Evolutionary conservation across 2,797 vertebrate species (phyloP).

Genomic region (Cossypha niveicapilla): DNA sequence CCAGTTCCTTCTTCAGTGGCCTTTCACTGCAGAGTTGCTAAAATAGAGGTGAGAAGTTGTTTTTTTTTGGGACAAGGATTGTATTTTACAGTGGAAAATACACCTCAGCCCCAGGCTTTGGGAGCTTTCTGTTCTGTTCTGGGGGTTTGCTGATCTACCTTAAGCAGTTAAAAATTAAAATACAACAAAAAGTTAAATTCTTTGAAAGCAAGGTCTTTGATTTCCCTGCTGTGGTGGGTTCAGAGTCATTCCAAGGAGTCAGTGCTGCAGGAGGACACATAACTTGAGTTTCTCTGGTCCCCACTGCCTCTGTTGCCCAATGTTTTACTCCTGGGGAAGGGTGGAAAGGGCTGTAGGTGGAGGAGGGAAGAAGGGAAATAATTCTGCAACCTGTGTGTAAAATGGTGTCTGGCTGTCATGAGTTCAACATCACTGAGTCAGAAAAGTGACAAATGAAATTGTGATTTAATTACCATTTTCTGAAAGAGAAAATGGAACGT

Average conservation of each 20-base stretch:
- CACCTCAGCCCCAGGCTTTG: background rate
- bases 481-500: background rate
- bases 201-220: background rate
- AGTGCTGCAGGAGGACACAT: background rate
- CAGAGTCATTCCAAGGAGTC: background rate
- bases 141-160: background rate
- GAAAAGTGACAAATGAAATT: background rate
- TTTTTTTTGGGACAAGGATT: background rate
- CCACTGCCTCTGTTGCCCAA: accelerated
- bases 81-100: accelerated
- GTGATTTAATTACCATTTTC: background rate
- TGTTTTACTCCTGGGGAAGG: background rate
- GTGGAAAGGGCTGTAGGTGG: background rate
- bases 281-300: background rate
- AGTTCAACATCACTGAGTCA: background rate
- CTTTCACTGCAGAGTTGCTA: background rate
- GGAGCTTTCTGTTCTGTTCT: background rate
- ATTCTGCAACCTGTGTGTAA: background rate
- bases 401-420: background rate
- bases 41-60: background rate
- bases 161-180: background rate
- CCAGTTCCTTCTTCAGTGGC: background rate
- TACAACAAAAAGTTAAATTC: background rate
- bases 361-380: background rate
- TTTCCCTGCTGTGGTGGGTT: background rate